These are phyloP conservation scores for Bungarus multicinctus DNA, from an alignment of 2,113 vertebrate genomes.

Conservation along the genomic window DNA sequence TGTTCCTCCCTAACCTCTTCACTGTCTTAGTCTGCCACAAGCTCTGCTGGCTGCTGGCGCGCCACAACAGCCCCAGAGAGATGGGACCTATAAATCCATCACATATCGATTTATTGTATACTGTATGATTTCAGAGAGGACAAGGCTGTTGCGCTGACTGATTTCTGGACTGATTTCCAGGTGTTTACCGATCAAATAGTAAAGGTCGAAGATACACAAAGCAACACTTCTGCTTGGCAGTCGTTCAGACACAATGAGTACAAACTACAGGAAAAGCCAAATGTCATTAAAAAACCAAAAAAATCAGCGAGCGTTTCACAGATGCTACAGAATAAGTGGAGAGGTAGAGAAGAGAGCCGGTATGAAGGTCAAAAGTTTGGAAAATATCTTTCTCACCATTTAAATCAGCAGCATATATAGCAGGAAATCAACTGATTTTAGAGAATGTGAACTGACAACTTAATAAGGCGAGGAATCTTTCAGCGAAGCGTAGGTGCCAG, in stretches of 20 bases:
- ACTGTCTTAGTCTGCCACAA: too few species aligned
- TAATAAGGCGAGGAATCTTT: conserved; percentile 1
- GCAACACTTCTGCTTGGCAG: neutral
- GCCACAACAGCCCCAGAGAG: neutral
- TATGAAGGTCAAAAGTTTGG: neutral
- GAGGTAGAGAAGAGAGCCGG: neutral
- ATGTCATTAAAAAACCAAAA: neutral
- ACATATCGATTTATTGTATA: neutral
- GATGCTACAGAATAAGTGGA: neutral
- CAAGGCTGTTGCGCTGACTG: neutral
- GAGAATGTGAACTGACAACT: neutral
- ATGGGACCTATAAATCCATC: neutral
- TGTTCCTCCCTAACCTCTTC: too few species aligned
- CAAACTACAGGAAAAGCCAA: neutral
- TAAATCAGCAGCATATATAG: neutral
- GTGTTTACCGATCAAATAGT: neutral
- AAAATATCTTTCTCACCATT: neutral
- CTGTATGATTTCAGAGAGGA: neutral
- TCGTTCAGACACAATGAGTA: neutral
- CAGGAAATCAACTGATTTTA: accelerated
- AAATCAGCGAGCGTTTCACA: neutral
- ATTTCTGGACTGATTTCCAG: neutral
- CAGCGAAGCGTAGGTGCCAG: neutral
- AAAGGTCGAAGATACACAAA: too few species aligned
- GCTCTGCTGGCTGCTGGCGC: too few species aligned